Conservation (phyloP, 2,888 invertebrate genomes). For the Dysmachus trigonus region DNA sequence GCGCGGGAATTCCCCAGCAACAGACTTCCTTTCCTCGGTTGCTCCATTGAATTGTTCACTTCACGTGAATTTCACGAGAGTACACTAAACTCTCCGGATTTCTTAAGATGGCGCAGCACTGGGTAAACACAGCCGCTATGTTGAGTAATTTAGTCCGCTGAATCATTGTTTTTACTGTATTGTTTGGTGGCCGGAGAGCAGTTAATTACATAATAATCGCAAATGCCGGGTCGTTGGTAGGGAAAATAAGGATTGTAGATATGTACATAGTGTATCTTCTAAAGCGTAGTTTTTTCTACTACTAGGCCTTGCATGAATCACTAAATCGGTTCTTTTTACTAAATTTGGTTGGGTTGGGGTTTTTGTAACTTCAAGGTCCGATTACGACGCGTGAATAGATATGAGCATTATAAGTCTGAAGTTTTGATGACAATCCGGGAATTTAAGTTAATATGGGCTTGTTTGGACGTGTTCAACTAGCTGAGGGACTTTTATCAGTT, state of each 20-base stretch:
- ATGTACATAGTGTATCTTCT: not conserved
- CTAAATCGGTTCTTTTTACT: not conserved
- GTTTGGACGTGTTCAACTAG: not conserved
- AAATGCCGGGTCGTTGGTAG: not conserved
- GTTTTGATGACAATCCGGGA: not conserved
- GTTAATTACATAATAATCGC: not conserved
- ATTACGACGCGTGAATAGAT: not conserved
- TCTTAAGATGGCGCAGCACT: not conserved
- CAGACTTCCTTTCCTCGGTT: not conserved
- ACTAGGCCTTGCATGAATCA: not conserved
- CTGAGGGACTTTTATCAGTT: too few relatives aligned
- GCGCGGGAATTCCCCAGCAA: not conserved
- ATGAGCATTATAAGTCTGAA: not conserved
- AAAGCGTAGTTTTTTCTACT: not conserved
- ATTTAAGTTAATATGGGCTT: not conserved
- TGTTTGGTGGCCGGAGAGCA: not conserved
- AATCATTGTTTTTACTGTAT: not conserved
- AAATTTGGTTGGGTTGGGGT: not conserved
- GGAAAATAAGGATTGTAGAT: not conserved
- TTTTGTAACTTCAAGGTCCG: not conserved
- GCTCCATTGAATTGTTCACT: not conserved
- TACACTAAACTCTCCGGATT: not conserved
- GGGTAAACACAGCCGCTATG: not conserved
- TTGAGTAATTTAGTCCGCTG: not conserved
- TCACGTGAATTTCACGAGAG: conserved; percentile 19